Base-by-base conservation (phyloP, 2,113 vertebrate species). In the Nothoprocta pentlandii region DNA sequence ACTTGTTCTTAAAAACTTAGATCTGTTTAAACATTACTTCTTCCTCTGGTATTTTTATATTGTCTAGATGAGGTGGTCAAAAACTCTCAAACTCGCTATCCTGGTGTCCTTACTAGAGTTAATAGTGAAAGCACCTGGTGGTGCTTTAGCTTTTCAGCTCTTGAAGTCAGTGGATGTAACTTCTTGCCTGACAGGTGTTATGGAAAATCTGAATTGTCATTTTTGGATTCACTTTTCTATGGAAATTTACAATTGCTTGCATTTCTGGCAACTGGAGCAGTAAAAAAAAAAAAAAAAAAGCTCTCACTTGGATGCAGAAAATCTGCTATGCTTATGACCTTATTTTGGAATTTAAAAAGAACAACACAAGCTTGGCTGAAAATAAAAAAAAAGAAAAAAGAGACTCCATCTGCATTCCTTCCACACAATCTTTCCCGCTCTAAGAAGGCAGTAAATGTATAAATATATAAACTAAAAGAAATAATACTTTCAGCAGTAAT, bases 291-390 rank as follows among this genome's bases (percentile, higher is more conserved):
- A 74, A 73, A 71, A 73, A 86, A 80, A 28, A 3, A 95, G 42
- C 59, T 92, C 1, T 0, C 25, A 20, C 16, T 82, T 34, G 47
- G 34, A 83, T 51, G 77, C 76, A 83, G 32, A 94, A 91, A 88
- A 91, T 46, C 71, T 88, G 41, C 51, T 39, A 30, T 88, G 36
- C 51, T 39, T 39, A 30, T 56, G 79, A 74, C 59, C 54, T 88
- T 83, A 23, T 90, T 94, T 88, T 78, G 36, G 77, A 86, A 77
- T 93, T 92, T 80, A 75, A 88, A 84, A 61, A 62, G 59, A 94
- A 80, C 11, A 8, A 94, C 61, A 83, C 32, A 80, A 68, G 61
- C 42, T 86, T 86, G 76, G 86, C 68, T 0, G 8, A 68, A 91
- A 92, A 79, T 21, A 68, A 44, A 44, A 44, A 44, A 44, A 44